Evolutionary conservation across 2,888 invertebrate species (phyloP), one percentile per base, ranked within the genome.

Genomic region (Cremastinae sp.): DNA sequence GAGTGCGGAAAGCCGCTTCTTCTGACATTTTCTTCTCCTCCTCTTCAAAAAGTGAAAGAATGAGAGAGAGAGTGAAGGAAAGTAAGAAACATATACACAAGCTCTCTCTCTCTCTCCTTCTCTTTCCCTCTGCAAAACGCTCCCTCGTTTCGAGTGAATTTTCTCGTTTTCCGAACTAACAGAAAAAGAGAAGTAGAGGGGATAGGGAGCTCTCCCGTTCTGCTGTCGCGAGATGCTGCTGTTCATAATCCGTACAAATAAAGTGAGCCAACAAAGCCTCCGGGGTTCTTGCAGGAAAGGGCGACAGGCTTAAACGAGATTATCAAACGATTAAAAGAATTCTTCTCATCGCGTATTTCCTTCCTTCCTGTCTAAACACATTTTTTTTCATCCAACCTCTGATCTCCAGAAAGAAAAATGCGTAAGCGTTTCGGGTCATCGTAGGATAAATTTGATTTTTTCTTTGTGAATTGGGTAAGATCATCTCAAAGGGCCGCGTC

Each of bases 241-340:
- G n/a, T 85, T 86, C 82, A 83, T 85, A 86, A 86, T 85, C 84
- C 80, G 83, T 80, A 74, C 82, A 85, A 86, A 87, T 83, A 84
- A 82, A 84, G 81, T 74, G 80, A 81, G 81, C 82, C 73, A 82
- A 80, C 79, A 81, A 69, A 80, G n/a, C n/a, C 83, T 81, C 69
- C 38, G 68, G 80, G 84, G 80, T 66, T 66, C 65, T 59, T 45
- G 54, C 75, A 56, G 41, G 58, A 49, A 71, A 78, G 80, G 75
- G 81, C 81, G 85, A 85, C 84, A 82, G 83, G 80, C 83, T 87
- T 82, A 84, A 87, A 87, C 84, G 80, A 87, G 86, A 87, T 89
- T 87, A 86, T 87, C 84, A 86, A 88, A 85, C 85, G 86, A 88
- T 88, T 88, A 86, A 88, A 87, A 86, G 84, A 87, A 87, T 87